phyloP scores from a whole-genome alignment of 2,888 invertebrate genomes.

The Nebria salina region DNA sequence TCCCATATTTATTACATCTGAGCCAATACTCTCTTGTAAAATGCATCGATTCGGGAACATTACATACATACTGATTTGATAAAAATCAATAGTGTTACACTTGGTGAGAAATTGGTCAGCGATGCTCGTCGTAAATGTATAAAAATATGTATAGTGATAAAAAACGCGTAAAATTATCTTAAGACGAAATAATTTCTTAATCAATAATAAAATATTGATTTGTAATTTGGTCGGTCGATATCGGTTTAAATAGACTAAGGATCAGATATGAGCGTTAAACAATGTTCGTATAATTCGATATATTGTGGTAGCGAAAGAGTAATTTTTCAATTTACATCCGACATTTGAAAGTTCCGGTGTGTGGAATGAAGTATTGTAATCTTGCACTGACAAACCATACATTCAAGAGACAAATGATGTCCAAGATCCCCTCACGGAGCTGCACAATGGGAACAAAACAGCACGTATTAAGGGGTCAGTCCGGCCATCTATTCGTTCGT shows the following conservation, averaged over 20 bases:
- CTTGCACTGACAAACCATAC: background rate
- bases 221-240: background rate
- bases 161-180: no score
- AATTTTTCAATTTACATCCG: conserved; percentile 21
- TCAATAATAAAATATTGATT: no score
- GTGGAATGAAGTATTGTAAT: background rate
- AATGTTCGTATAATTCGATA: background rate
- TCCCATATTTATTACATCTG: background rate
- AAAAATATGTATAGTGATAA: no score
- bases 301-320: background rate
- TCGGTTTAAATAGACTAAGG: background rate
- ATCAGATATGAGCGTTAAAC: background rate
- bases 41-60: background rate
- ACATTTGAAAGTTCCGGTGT: conserved; percentile 5
- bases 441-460: conserved; percentile 16
- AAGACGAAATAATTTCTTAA: no score
- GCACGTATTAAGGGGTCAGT: conserved; percentile 12
- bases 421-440: background rate
- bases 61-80: background rate
- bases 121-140: background rate
- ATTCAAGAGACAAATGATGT: background rate
- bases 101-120: background rate
- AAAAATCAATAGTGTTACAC: background rate
- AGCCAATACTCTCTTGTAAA: background rate
- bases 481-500: background rate